Evolutionary conservation across 2,888 invertebrate genomes (phyloP).

Genomic region (Nasonovia ribisnigri): DNA sequence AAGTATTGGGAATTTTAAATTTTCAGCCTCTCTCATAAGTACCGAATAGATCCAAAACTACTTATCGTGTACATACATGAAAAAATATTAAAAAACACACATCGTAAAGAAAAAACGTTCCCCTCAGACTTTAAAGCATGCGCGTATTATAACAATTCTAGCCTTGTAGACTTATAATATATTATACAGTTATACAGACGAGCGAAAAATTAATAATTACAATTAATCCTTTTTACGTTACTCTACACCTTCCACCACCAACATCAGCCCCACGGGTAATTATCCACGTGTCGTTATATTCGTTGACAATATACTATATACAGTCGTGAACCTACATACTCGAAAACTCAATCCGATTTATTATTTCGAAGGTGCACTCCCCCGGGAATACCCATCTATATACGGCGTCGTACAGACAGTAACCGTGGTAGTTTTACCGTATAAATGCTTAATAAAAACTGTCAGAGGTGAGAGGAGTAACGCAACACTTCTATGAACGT

Average conservation of each 20-base stretch:
- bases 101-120: too few species aligned
- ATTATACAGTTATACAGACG: not conserved
- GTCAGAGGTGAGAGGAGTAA: not conserved
- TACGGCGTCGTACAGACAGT: not conserved
- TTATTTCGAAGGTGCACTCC: not conserved
- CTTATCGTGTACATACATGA: too few species aligned
- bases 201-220: not conserved
- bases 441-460: not conserved
- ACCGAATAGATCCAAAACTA: too few species aligned
- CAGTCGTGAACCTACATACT: too few species aligned
- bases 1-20: too few species aligned
- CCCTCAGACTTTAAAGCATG: too few species aligned
- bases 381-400: not conserved
- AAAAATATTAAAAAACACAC: too few species aligned
- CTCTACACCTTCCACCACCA: not conserved
- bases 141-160: not conserved
- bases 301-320: not conserved
- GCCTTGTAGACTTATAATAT: not conserved
- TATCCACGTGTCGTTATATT: not conserved
- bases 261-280: not conserved
- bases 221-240: not conserved
- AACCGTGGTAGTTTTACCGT: not conserved
- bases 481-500: not conserved
- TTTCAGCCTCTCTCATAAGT: too few species aligned
- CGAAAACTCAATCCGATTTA: not conserved